These are phyloP conservation scores for Ciona savignyi DNA, from an alignment of 23 tunicate species.

Conservation along the genomic window DNA sequence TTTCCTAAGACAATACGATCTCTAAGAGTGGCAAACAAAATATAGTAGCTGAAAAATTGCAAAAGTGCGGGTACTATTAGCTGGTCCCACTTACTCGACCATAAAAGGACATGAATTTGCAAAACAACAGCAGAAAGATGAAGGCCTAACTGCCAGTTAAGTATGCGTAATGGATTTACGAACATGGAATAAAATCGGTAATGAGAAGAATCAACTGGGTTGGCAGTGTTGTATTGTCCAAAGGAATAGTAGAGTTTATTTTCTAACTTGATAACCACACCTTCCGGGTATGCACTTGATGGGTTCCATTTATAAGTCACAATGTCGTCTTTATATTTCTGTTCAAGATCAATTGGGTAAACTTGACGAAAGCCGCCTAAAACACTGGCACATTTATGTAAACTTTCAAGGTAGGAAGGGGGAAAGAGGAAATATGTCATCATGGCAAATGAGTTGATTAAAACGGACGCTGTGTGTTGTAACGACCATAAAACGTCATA, in stretches of 20 bases:
- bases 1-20: slow-evolving; percentile 60
- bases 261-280: slow-evolving; percentile 18
- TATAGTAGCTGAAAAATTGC: slow-evolving; percentile 81
- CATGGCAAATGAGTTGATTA: slow-evolving; percentile 45
- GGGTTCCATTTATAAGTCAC: too few species aligned
- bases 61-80: slow-evolving; percentile 56
- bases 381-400: slow-evolving; percentile 49
- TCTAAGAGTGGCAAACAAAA: slow-evolving; percentile 39
- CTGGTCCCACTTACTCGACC: slow-evolving; percentile 60
- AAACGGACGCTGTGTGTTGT: slow-evolving; percentile 45
- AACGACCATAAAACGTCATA: slow-evolving; percentile 68
- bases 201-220: slow-evolving; percentile 44
- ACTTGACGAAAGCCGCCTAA: slow-evolving; percentile 36
- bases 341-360: not conserved
- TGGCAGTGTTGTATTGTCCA: slow-evolving; percentile 54
- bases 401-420: slow-evolving; percentile 44
- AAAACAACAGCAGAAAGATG: slow-evolving; percentile 27
- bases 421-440: slow-evolving; percentile 38
- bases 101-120: slow-evolving; percentile 57
- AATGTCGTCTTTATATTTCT: too few species aligned
- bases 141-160: slow-evolving; percentile 33
- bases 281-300: slow-evolving; percentile 24
- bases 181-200: slow-evolving; percentile 17
- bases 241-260: slow-evolving; percentile 23
- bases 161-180: slow-evolving; percentile 21